Percentiles rank a stretch among this genome's conserved stretches.
These are phyloP conservation scores for Thecophora atra DNA, from an alignment of 2,888 invertebrate species.

Conservation along the genomic window DNA sequence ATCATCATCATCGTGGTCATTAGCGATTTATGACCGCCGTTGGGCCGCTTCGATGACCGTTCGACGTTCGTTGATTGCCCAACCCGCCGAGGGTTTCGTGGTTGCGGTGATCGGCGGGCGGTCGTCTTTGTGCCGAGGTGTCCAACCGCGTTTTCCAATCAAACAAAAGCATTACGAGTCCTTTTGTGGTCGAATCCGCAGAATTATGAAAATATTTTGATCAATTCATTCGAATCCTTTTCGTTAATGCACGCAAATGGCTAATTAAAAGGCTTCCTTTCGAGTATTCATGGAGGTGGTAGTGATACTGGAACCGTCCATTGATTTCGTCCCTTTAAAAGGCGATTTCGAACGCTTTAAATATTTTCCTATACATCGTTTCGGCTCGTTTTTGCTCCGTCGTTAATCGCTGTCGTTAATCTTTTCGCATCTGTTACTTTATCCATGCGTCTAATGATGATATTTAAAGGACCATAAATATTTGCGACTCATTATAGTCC, in stretches of 20 bases:
- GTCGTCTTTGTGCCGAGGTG: slow-evolving; percentile 38
- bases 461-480: neutral
- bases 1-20: neutral
- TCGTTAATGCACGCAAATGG: too few relatives aligned
- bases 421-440: too few relatives aligned
- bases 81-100: neutral
- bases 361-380: too few relatives aligned
- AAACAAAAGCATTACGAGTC: slow-evolving; percentile 29
- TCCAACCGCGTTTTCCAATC: slow-evolving; percentile 46
- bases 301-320: too few relatives aligned
- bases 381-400: too few relatives aligned
- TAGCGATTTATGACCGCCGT: slow-evolving; percentile 7
- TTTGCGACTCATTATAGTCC: neutral
- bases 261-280: too few relatives aligned
- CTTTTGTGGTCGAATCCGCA: neutral
- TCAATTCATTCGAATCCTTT: slow-evolving; percentile 2
- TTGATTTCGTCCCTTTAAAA: too few relatives aligned
- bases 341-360: too few relatives aligned
- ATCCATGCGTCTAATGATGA: neutral
- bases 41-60: slow-evolving; percentile 20
- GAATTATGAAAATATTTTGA: slow-evolving; percentile 26
- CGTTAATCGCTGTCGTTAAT: too few relatives aligned
- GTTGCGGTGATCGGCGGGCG: slow-evolving; percentile 10
- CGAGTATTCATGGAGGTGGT: too few relatives aligned
- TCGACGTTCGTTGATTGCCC: slow-evolving; percentile 19